Percentiles rank a stretch among this genome's conserved stretches.
phyloP scores from a whole-genome alignment of 2,888 invertebrate species.

The Perdita meconis region DNA sequence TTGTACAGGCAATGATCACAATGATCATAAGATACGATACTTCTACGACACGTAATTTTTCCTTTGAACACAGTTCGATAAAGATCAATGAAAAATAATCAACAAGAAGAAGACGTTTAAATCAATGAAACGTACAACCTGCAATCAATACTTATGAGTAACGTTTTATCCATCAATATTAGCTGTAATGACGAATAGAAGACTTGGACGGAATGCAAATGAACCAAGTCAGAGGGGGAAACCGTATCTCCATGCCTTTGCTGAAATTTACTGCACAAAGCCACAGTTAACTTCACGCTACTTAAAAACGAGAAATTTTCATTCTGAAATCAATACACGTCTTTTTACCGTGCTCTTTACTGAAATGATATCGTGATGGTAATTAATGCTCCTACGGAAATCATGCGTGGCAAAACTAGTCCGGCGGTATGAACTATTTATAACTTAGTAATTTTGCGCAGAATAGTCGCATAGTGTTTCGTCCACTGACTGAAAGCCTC shows the following conservation, averaged over 20 bases:
- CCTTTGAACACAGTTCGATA: constrained; percentile 60
- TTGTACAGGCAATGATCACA: constrained; percentile 60
- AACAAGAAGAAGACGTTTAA: constrained; percentile 69
- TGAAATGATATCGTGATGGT: constrained; percentile 56
- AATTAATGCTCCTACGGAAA: constrained; percentile 50
- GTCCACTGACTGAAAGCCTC: constrained; percentile 63
- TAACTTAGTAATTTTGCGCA: constrained; percentile 58
- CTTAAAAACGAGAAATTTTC: constrained; percentile 63
- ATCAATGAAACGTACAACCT: constrained; percentile 60
- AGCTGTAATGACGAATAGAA: constrained; percentile 63
- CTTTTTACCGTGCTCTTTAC: constrained; percentile 61
- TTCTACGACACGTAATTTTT: constrained; percentile 57
- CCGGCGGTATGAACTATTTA: constrained; percentile 55
- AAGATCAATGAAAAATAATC: constrained; percentile 67
- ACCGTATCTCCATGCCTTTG: constrained; percentile 39
- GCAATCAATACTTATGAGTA: constrained; percentile 64
- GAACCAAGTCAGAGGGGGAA: constrained; percentile 55
- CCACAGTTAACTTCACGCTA: constrained; percentile 63
- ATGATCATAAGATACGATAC: constrained; percentile 64
- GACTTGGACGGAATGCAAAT: constrained; percentile 57
- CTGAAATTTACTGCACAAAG: constrained; percentile 57
- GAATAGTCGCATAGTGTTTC: constrained; percentile 39
- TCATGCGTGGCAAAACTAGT: constrained; percentile 56
- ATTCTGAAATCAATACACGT: constrained; percentile 66
- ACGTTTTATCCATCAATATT: constrained; percentile 58